These are phyloP conservation scores for Chaetura pelagica DNA, from an alignment of 2,113 vertebrate species.

Conservation along the genomic window DNA sequence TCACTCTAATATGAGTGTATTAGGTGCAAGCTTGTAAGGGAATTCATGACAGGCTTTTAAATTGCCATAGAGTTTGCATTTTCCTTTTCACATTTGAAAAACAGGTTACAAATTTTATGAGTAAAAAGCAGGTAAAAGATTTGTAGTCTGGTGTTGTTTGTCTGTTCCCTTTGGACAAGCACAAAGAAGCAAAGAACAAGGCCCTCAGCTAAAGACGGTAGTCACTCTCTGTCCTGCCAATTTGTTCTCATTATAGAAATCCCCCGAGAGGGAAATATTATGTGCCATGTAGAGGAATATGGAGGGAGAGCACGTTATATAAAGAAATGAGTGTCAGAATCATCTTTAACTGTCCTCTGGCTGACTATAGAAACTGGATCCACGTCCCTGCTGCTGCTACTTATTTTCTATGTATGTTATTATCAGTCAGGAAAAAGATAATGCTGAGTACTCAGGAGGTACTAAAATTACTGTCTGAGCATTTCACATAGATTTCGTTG, in stretches of 20 bases:
- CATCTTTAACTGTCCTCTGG: slow-evolving; percentile 15
- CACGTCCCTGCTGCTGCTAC: background rate
- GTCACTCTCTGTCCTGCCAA: background rate
- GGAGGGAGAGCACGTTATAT: background rate
- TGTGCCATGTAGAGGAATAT: background rate
- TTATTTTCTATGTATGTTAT: slow-evolving; percentile 10
- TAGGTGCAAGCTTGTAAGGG: background rate
- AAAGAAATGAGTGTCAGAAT: background rate
- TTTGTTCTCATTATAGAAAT: slow-evolving; percentile 21
- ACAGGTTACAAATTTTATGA: background rate
- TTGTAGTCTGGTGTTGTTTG: background rate
- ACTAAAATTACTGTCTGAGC: slow-evolving; percentile 37
- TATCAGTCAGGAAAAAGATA: slow-evolving; percentile 22
- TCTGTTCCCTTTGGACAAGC: background rate
- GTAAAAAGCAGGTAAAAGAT: background rate
- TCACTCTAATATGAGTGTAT: background rate
- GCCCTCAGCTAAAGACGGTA: background rate
- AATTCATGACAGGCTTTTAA: background rate
- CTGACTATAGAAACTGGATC: background rate
- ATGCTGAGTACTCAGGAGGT: slow-evolving; percentile 24
- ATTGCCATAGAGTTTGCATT: background rate
- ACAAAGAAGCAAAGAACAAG: background rate
- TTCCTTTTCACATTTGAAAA: background rate
- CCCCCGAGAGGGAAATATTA: slow-evolving; percentile 11
- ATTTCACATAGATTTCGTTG: slow-evolving; percentile 57